Base-by-base conservation (phyloP, 2,113 vertebrate species). In the Nesogale talazaci region DNA sequence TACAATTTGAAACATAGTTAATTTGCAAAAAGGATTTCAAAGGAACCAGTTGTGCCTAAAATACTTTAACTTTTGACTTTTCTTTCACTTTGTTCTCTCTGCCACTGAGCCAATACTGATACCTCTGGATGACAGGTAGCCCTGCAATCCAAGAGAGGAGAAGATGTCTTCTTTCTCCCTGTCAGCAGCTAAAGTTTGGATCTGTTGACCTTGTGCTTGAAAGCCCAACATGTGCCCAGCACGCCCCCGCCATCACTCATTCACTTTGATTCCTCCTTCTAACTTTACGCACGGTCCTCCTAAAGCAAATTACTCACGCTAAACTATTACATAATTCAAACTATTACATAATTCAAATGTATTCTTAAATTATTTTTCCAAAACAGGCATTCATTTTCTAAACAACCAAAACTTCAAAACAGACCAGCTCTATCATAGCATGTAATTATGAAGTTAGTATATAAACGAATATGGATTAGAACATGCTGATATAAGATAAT, bases 211-310 rank as follows among this genome's bases (percentile, higher is more conserved):
- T n/a, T n/a, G n/a, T n/a, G n/a, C n/a, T n/a, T n/a, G n/a, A n/a
- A n/a, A n/a, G n/a, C n/a, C n/a, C n/a, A n/a, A n/a, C n/a, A n/a
- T n/a, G n/a, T n/a, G n/a, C n/a, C n/a, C n/a, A n/a, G n/a, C n/a
- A n/a, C n/a, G n/a, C n/a, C n/a, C n/a, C n/a, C n/a, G n/a, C n/a
- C n/a, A n/a, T n/a, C n/a, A n/a, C n/a, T n/a, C n/a, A n/a, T n/a
- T n/a, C n/a, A n/a, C n/a, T n/a, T n/a, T n/a, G n/a, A n/a, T 80
- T 80, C 5, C 0, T 27, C 0, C 14, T 1, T 61, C 2, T 65
- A 40, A 67, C 83, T 57, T 31, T 56, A 61, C 8, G 16, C 9
- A 29, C 2, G 2, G 12, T 29, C 2, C 2, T 61, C 10, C 16
- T 90, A 31, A 78, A 72, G 23, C 19, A 83, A 52, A 61, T 42